Conservation (phyloP, 2,797 vertebrate species). For the Acomys russatus region DNA sequence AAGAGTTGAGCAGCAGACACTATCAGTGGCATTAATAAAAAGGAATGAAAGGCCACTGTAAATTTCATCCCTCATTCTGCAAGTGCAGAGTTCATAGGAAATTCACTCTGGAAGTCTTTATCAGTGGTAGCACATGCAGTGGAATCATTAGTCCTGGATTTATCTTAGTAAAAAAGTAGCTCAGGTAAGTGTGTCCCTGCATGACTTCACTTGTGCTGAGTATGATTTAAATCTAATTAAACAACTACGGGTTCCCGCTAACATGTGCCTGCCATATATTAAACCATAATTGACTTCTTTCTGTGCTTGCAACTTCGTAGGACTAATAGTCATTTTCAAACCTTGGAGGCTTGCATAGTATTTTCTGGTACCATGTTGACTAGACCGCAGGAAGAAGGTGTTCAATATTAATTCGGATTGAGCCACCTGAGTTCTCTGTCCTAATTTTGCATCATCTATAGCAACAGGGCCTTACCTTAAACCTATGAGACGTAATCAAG, state of each 20-base stretch:
- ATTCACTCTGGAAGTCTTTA: background rate
- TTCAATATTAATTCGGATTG: background rate
- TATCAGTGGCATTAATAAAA: background rate
- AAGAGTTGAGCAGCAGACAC: background rate
- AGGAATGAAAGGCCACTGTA: background rate
- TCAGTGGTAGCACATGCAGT: background rate
- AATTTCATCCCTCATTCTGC: background rate
- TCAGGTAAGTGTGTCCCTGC: background rate
- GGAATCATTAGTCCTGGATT: background rate
- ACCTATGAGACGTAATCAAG: background rate
- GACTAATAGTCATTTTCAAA: background rate
- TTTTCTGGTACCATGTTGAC: background rate
- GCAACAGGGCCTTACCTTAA: background rate
- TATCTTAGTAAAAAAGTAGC: background rate
- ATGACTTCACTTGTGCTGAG: background rate
- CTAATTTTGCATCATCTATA: background rate
- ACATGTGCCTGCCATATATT: background rate
- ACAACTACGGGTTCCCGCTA: background rate
- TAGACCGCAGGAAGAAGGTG: background rate
- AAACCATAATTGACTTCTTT: background rate
- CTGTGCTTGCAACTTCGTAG: background rate
- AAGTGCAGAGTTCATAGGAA: background rate
- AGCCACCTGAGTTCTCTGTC: background rate
- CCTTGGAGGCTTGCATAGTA: background rate
- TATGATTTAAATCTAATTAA: background rate